A percentile compares a stretch with the other conserved stretches of the same genome.
Conservation (phyloP, 2,888 invertebrate genomes). For the Isoperla grammatica region DNA sequence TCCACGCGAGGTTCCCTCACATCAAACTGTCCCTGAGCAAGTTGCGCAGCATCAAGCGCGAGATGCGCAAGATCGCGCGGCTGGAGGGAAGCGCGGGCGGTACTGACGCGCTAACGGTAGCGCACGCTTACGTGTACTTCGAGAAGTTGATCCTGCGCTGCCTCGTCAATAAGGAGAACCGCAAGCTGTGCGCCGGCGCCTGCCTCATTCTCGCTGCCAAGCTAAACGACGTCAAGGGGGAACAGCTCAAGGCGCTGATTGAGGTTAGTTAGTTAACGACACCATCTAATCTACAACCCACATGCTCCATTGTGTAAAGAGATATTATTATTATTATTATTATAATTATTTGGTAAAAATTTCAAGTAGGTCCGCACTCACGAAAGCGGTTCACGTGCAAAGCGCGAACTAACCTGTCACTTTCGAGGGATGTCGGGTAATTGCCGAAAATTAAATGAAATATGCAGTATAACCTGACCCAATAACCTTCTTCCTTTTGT, state of each 20-base stretch:
- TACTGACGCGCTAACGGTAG: conserved; percentile 83
- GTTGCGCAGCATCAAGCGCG: conserved; percentile 90
- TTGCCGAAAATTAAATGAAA: no score
- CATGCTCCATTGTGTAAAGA: no score
- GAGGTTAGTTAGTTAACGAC: conserved; percentile 76
- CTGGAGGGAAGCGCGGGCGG: conserved; percentile 61
- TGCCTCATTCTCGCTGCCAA: conserved; percentile 92
- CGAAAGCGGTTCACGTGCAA: no score
- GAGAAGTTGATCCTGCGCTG: conserved; percentile 91
- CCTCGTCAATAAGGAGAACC: conserved; percentile 89
- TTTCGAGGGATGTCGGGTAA: no score
- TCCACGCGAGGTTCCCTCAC: conserved; percentile 89
- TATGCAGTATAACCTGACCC: no score
- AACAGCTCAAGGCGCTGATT: conserved; percentile 74
- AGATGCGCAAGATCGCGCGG: conserved; percentile 89
- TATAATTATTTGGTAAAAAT: no score
- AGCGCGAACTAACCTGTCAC: no score
- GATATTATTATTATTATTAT: no score
- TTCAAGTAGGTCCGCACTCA: no score
- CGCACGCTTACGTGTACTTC: conserved; percentile 97
- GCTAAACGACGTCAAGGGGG: conserved; percentile 94
- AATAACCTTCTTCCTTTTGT: no score
- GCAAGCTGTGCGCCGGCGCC: conserved; percentile 93
- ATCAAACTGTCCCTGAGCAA: conserved; percentile 94
- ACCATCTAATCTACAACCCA: no score